Base-by-base conservation (phyloP, 2,888 invertebrate genomes). In the Liopterus haemorrhoidalis region DNA sequence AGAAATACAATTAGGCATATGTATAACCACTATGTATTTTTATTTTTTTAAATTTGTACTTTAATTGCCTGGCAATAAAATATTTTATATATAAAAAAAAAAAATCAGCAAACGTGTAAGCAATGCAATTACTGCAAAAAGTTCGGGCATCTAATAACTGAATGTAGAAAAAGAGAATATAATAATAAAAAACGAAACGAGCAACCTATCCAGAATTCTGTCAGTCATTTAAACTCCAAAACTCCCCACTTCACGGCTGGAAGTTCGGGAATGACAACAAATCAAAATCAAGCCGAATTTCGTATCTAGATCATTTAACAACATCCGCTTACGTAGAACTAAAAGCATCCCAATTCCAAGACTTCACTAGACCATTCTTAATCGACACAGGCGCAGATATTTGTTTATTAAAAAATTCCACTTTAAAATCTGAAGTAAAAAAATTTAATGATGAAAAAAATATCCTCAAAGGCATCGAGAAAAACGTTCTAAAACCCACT, bases 101-200 rank as follows among this genome's bases (percentile, higher is more conserved):
- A n/a, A 25, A 46, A 25, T 15, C 12, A 12, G 9, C 9, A 33
- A 16, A 42, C n/a, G 27, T 14, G 39, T 6, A 51, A 39, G 41
- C 8, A 32, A 11, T 52, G 49, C 21, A 43, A 43, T 30, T 46
- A 52, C 28, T 52, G 52, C 18, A 52, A 52, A 30, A 51, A 43
- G n/a, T 22, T 14, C 9, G 52, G 50, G 9, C 50, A 50, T 35
- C 16, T 47, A 0, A 50, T 52, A 3, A 20, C 18, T 24, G 52
- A 51, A 36, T 52, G 52, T 28, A 21, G 46, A n/a, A 52, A 49
- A 41, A 33, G 52, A 12, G 43, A 43, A 57, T 56, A 50, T 58
- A 52, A 46, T 22, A 49, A 49, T 18, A 47, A 37, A 12, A 41
- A 16, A 21, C 49, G 27, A 28, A 16, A n/a, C n/a, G n/a, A 43